Evolutionary conservation across 2,797 vertebrate genomes (phyloP), one percentile per base, ranked within the genome.

Genomic region (Darevskia mixta): DNA sequence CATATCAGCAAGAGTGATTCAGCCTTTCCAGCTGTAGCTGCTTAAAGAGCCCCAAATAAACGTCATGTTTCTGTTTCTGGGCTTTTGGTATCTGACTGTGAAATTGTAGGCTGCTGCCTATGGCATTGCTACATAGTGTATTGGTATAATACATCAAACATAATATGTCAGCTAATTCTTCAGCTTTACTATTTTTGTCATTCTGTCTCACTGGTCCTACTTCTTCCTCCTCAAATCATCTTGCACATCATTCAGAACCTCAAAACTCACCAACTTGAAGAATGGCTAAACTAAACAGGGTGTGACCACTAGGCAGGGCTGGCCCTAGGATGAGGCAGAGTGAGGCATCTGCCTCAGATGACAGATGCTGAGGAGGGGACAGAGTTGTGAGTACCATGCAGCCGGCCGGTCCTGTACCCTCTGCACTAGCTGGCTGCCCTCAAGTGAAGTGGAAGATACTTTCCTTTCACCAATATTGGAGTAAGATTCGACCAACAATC

Each of bases 1-100:
- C 23, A 32, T 18, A 20, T 35, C 29, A 45, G 32, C 0, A 92
- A 41, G 27, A 58, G 5, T 49, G 77, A 8, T 80, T 83, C 81
- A 82, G 66, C 5, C 41, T 64, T 86, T 67, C 85, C 75, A 72
- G 38, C 66, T 83, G 32, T 79, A 87, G 80, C 25, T 73, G 10
- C 82, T 83, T n/a, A 73, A 79, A 75, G n/a, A 79, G 25, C 5
- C 79, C 87, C 91, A 89, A 15, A 55, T 0, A 92, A 45, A 23
- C 25, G 20, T 77, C 11, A 83, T 67, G 66, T 13, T 49, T 27
- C 75, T 66, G 8, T 38, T 82, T 78, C 58, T 17, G 13, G 11
- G 3, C 61, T 72, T 43, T 82, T 32, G 4, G 73, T 64, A 20
- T 38, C 4, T 71, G 0, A 0, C 43, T 43, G 6, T 0, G 0